phyloP scores from a whole-genome alignment of 2,797 vertebrate genomes.

The Neosilurus mollespiculum region DNA sequence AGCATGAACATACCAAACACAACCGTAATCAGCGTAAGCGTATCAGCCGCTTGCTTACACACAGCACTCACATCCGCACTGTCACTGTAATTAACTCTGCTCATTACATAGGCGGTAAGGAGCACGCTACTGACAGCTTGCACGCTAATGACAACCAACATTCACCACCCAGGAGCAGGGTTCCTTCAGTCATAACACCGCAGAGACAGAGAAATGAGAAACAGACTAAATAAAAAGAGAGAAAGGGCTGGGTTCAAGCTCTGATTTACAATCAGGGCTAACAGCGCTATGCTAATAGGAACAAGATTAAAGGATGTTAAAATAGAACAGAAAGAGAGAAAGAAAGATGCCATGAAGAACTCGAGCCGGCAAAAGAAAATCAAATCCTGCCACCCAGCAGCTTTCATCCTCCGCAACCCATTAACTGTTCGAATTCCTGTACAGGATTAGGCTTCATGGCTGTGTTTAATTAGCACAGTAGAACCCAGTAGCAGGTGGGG shows the following conservation, averaged over 20 bases:
- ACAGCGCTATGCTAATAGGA: background rate
- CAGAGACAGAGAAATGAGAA: background rate
- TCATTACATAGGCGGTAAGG: background rate
- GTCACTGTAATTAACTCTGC: slow-evolving; percentile 20
- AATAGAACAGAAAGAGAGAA: background rate
- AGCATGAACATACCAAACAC: slow-evolving; percentile 3
- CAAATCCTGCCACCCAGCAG: background rate
- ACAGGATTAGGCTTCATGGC: slow-evolving; percentile 4
- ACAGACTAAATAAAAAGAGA: background rate
- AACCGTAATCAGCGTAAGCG: too few species aligned
- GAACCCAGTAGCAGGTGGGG: slow-evolving; percentile 8
- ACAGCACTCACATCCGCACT: slow-evolving; percentile 29
- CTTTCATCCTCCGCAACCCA: slow-evolving; percentile 1
- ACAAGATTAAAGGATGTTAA: background rate
- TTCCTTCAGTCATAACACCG: background rate
- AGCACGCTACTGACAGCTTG: background rate
- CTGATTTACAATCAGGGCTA: background rate
- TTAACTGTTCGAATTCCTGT: slow-evolving; percentile 9
- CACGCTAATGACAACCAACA: background rate
- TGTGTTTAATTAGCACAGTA: slow-evolving; percentile 43
- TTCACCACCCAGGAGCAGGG: background rate
- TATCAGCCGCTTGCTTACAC: slow-evolving; percentile 42
- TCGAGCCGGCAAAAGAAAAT: background rate
- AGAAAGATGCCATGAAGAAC: background rate
- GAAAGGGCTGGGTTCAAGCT: background rate